Evolutionary conservation across 1,140 invertebrate genomes (phyloP).

Genomic region (Pseudomyrmex sp.): DNA sequence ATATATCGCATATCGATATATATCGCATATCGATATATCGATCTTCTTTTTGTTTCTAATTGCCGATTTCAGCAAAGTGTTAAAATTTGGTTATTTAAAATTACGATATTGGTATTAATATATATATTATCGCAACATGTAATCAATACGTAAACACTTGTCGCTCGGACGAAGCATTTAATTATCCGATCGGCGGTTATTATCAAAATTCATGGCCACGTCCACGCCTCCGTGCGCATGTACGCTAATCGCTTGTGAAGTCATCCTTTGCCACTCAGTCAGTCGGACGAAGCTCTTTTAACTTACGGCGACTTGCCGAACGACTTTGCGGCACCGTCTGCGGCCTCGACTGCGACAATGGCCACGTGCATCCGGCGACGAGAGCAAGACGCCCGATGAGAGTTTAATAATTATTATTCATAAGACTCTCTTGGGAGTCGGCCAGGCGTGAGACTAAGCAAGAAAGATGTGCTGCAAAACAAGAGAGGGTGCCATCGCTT

Average conservation of each 20-base stretch:
- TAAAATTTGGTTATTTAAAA: neutral
- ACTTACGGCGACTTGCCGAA: conserved; percentile 39
- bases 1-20: too few relatives aligned
- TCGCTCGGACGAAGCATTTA: neutral
- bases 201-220: conserved; percentile 41
- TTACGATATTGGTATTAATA: neutral
- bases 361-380: neutral
- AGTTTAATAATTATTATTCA: conserved; percentile 85
- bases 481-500: conserved; percentile 72
- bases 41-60: too few relatives aligned
- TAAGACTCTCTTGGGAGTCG: conserved; percentile 81
- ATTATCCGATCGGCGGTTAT: neutral
- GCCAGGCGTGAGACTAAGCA: conserved; percentile 82
- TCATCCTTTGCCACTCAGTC: conserved; percentile 13
- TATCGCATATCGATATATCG: too few relatives aligned
- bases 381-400: conserved; percentile 60
- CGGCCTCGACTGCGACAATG: conserved; percentile 30
- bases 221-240: neutral
- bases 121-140: neutral
- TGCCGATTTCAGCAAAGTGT: too few relatives aligned
- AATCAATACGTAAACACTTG: neutral
- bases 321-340: conserved; percentile 6
- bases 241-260: conserved; percentile 56
- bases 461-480: conserved; percentile 84
- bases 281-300: conserved; percentile 17